Base-by-base conservation (phyloP, 35 echinoderm and acorn worm genomes). In the Holothuria glaberrima region DNA sequence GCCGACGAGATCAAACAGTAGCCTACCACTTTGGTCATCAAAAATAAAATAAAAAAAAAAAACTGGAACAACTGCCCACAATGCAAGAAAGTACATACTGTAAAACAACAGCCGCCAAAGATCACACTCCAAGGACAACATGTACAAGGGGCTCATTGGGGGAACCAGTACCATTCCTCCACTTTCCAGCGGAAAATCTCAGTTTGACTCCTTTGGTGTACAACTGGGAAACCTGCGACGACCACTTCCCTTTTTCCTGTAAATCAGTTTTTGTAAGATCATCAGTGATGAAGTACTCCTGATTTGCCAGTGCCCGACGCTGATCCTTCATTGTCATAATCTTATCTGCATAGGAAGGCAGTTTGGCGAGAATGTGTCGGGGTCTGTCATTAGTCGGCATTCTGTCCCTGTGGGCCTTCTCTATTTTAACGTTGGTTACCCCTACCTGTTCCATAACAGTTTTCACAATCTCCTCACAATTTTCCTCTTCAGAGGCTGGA, bases 241-340 rank as follows among this genome's bases (percentile, higher is more conserved):
- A 59, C 52, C 80, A 84, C 33, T 59, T 62, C 35, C 32, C 61
- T 31, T 84, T 84, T 62, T 84, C 80, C 6, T 22, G 7, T 35
- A 84, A 30, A 61, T 84, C 80, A 29, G 18, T 30, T 59, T 62
- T 84, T 5, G 80, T 84, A 62, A 84, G 80, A n/a, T 84, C 80
- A 60, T 84, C 80, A 28, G 57, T 62, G 1, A 84, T 84, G 30
- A 59, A 84, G 19, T 35, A 82, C 5, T 45, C n/a, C 26, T 48
- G 31, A 30, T 50, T 29, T 19, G 17, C 26, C 14, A 82, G 14
- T 22, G 19, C 22, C 7, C 24, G 6, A 14, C n/a, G n/a, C 13
- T 32, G 30, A 68, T 68, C 22, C 64, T 68, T 68, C 64, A 68
- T 68, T 6, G 6, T 12, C 19, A 28, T 19, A 25, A 68, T 14